A percentile compares a stretch with the other conserved stretches of the same genome.
Conservation (phyloP, 2,113 vertebrate species). For the Oncorhynchus kisutch region DNA sequence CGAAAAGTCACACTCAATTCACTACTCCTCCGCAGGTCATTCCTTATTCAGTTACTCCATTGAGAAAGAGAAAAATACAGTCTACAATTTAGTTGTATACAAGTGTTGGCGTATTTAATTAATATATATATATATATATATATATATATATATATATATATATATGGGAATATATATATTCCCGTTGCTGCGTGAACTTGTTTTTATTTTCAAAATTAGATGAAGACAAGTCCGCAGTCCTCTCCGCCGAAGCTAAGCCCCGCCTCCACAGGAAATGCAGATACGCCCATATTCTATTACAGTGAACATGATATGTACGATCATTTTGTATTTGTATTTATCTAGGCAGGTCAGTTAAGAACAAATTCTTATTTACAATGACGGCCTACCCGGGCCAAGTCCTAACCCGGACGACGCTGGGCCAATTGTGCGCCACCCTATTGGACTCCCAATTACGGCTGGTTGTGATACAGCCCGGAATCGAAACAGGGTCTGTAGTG, state of each 20-base stretch:
- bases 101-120: not conserved
- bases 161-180: no score
- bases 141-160: not conserved
- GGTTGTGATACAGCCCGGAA: no score
- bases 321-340: not conserved
- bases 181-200: not conserved
- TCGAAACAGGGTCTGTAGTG: no score
- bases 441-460: no score
- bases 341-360: no score
- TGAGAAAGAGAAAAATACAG: not conserved
- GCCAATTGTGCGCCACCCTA: no score
- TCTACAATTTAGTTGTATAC: not conserved
- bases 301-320: not conserved
- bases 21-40: constrained; percentile 26
- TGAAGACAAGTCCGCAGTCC: not conserved
- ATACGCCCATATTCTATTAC: constrained; percentile 1
- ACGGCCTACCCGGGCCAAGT: no score
- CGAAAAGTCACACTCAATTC: constrained; percentile 36
- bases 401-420: no score
- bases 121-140: not conserved
- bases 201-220: not conserved
- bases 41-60: not conserved
- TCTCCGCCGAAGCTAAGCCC: not conserved
- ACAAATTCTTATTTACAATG: no score
- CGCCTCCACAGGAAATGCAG: not conserved